Evolutionary conservation across 2,888 invertebrate genomes (phyloP), one percentile per base, ranked within the genome.

Genomic region (Drosophila melanosoma): DNA sequence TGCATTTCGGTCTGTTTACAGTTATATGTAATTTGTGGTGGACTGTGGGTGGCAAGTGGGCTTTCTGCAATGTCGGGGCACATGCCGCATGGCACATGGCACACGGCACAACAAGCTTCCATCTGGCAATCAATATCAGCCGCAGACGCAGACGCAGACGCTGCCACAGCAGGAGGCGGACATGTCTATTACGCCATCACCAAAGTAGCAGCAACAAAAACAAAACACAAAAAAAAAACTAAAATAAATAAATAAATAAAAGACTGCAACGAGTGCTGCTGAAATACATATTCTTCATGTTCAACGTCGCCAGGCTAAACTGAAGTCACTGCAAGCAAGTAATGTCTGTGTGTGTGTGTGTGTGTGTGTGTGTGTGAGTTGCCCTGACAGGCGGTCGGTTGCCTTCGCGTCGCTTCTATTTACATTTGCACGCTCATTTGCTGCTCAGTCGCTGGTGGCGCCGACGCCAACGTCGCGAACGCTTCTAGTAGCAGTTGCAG

Each of bases 181-280:
- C 82, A 72, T 81, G 89, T 80, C 75, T 89, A 83, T 89, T 87
- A 89, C 90, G 87, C 88, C 87, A 87, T 83, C 86, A 63, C 60
- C 69, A 67, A 59, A 72, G 64, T 67, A 73, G 51, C 65, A 74
- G 58, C 8, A 57, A 56, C 40, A 40, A 29, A 7, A 38, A 33
- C 2, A 33, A 20, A 23, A 26, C 15, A n/a, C 11, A 52, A 4
- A 23, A 53, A 36, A 68, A 66, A 56, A 66, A 58, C 45, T 63
- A 52, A 26, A 11, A 66, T 23, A 65, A 52, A 65, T 29, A 20
- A 60, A 10, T 17, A 45, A 40, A 52, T 54, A 33, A 33, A 67
- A 69, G 69, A 58, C 51, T 58, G 73, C 82, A 79, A 54, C 77
- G 40, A 54, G 72, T 58, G 36, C 66, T 65, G 60, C 71, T 62